A percentile compares a stretch with the other conserved stretches of the same genome.
These are phyloP conservation scores for Temnothorax longispinosus DNA, from an alignment of 1,140 invertebrate genomes.

Conservation along the genomic window DNA sequence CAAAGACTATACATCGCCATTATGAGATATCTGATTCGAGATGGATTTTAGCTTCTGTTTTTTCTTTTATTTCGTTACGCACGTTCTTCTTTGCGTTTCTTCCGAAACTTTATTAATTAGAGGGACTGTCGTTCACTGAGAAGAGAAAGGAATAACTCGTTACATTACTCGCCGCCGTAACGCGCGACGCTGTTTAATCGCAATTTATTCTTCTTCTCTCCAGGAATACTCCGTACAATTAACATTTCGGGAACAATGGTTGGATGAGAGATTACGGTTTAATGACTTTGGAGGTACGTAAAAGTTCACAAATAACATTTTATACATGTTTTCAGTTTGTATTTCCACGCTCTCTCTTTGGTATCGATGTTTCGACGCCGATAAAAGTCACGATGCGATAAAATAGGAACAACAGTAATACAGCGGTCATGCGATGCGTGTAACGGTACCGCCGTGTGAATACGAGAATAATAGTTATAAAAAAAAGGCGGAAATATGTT, in stretches of 20 bases:
- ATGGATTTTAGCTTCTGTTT: slow-evolving; percentile 19
- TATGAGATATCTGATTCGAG: slow-evolving; percentile 24
- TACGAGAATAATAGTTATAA: slow-evolving; percentile 6
- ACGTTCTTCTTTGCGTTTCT: slow-evolving; percentile 32
- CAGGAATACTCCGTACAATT: slow-evolving; percentile 98
- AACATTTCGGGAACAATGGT: slow-evolving; percentile 98
- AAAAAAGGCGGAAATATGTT: background rate
- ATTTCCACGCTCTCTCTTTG: background rate
- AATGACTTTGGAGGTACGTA: slow-evolving; percentile 92
- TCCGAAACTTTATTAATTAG: slow-evolving; percentile 40
- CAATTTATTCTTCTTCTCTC: slow-evolving; percentile 76
- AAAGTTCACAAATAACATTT: background rate
- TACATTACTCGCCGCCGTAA: background rate
- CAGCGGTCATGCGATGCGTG: background rate
- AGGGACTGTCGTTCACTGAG: background rate
- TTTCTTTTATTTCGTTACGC: slow-evolving; percentile 22
- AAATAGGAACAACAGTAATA: background rate
- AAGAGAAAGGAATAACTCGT: slow-evolving; percentile 22
- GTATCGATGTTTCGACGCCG: background rate
- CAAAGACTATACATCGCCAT: background rate
- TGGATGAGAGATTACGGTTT: slow-evolving; percentile 96
- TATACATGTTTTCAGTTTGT: background rate
- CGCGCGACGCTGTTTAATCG: slow-evolving; percentile 38
- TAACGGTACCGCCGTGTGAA: background rate
- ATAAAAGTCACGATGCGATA: background rate